These are phyloP conservation scores for Apomyelois bistriatella DNA, from an alignment of 2,888 invertebrate genomes.

Conservation along the genomic window DNA sequence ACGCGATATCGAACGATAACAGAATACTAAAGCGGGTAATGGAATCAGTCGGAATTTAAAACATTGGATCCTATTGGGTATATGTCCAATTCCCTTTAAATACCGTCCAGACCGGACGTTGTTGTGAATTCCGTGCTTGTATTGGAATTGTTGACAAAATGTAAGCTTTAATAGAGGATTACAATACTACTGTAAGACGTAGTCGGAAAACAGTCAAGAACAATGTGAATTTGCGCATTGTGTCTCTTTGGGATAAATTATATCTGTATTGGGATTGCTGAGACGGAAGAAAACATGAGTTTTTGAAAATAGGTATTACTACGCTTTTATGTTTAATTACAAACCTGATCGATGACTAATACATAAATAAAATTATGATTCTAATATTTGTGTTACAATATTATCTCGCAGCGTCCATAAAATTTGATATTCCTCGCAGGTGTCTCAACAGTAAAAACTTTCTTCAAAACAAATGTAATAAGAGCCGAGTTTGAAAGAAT, in stretches of 20 bases:
- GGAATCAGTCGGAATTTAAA: slow-evolving; percentile 20
- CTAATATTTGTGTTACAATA: background rate
- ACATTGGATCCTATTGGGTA: slow-evolving; percentile 17
- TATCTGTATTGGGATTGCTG: background rate
- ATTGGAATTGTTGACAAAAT: slow-evolving; percentile 46
- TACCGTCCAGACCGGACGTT: slow-evolving; percentile 36
- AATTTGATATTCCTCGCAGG: slow-evolving; percentile 9
- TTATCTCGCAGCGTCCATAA: background rate
- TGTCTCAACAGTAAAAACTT: slow-evolving; percentile 12
- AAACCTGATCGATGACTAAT: background rate
- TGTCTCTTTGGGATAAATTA: background rate
- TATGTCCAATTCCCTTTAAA: slow-evolving; percentile 25
- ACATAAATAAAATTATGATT: background rate
- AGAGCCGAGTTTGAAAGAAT: background rate
- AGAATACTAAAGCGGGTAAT: slow-evolving; percentile 15
- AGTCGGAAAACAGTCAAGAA: slow-evolving; percentile 23
- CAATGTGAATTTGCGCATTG: slow-evolving; percentile 9
- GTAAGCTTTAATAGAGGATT: slow-evolving; percentile 20
- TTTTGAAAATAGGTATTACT: too few species aligned
- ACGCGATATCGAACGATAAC: slow-evolving; percentile 4
- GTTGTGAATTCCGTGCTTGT: slow-evolving; percentile 44
- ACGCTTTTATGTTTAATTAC: background rate
- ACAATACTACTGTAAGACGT: slow-evolving; percentile 9
- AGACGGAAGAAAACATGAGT: too few species aligned
- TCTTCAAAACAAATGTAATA: slow-evolving; percentile 11